Evolutionary conservation across 1,140 invertebrate genomes (phyloP), one percentile per base, ranked within the genome.

Genomic region (Euschistus heros): DNA sequence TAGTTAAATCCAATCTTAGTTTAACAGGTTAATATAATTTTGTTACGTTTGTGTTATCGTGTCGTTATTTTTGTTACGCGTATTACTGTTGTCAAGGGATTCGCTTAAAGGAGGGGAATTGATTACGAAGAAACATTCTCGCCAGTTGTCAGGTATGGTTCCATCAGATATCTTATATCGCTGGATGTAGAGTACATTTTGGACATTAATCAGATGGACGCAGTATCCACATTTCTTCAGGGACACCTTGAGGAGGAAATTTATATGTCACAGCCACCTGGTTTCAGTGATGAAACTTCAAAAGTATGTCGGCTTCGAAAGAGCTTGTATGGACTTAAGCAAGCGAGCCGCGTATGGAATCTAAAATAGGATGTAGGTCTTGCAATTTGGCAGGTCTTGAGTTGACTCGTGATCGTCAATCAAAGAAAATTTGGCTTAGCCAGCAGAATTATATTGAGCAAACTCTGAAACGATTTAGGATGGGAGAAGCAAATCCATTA

Each of bases 41-140:
- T n/a, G n/a, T n/a, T n/a, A n/a, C n/a, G n/a, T n/a, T n/a, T n/a
- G n/a, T n/a, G n/a, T n/a, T n/a, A n/a, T n/a, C n/a, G n/a, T n/a
- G n/a, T n/a, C n/a, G n/a, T n/a, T n/a, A n/a, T n/a, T n/a, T n/a
- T n/a, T n/a, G n/a, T n/a, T n/a, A n/a, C n/a, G n/a, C n/a, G n/a
- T n/a, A n/a, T n/a, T n/a, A n/a, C n/a, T 13, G 76, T 80, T 3
- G 74, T 76, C 10, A 75, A 76, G 66, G 77, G 79, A 6, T 79
- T 72, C 69, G 67, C 62, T 13, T 75, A 77, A 69, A 66, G 65
- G 22, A 60, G 68, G 52, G 74, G 73, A 57, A 63, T 69, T 46
- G 73, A 76, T 68, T 78, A 74, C 66, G 46, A 68, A 30, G 73
- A 76, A 52, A 74, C n/a, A n/a, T n/a, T n/a, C n/a, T n/a, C n/a